A percentile compares a stretch with the other conserved stretches of the same genome.
phyloP scores from a whole-genome alignment of 1,140 invertebrate species.

The Pseudachorutes palmiensis region DNA sequence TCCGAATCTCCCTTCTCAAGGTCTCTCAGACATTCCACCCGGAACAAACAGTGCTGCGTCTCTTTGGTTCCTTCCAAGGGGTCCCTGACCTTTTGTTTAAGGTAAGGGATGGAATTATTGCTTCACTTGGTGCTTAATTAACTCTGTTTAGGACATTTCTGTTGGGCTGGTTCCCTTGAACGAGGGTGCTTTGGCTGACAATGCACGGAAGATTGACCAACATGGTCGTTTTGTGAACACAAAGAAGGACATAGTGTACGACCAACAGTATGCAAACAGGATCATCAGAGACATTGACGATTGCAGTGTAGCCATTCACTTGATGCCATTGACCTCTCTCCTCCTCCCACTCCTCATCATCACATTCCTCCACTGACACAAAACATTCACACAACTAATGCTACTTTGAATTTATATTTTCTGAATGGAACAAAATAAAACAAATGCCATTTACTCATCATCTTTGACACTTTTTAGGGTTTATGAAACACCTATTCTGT shows the following conservation, averaged over 20 bases:
- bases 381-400: not conserved
- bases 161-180: constrained; percentile 30
- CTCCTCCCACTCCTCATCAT: not conserved
- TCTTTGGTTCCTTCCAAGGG: constrained; percentile 35
- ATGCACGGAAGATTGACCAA: constrained; percentile 33
- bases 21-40: constrained; percentile 36
- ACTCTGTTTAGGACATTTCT: constrained; percentile 32
- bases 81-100: constrained; percentile 36
- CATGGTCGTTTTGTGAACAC: constrained; percentile 32
- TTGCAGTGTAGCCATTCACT: constrained; percentile 24
- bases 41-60: constrained; percentile 34
- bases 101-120: constrained; percentile 17
- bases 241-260: constrained; percentile 36
- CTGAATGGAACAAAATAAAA: too few species aligned
- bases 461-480: too few species aligned
- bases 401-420: too few species aligned
- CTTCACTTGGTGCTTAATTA: not conserved
- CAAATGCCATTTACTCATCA: too few species aligned
- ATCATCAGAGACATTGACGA: constrained; percentile 35
- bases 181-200: constrained; percentile 25
- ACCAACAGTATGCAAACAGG: constrained; percentile 35
- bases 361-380: not conserved
- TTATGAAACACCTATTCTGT: too few species aligned
- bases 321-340: not conserved
- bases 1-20: constrained; percentile 33